Evolutionary conservation across 2,113 vertebrate species (phyloP).

Genomic region (Paradoxurus hermaphroditus): DNA sequence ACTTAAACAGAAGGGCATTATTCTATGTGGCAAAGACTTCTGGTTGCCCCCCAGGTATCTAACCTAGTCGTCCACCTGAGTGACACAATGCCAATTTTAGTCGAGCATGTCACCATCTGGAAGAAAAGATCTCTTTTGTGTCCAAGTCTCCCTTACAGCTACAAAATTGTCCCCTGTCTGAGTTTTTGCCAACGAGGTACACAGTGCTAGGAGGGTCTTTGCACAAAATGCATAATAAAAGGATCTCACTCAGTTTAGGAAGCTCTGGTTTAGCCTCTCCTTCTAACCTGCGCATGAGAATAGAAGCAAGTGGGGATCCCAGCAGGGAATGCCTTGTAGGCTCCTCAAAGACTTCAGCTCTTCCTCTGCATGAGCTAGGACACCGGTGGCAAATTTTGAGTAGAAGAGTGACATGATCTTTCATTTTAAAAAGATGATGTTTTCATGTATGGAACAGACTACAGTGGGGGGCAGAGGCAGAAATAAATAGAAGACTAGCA

Average conservation of each 20-base stretch:
- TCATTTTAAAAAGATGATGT: background rate
- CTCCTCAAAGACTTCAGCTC: background rate
- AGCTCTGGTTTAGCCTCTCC: background rate
- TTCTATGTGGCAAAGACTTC: background rate
- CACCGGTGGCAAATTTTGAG: background rate
- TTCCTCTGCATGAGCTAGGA: background rate
- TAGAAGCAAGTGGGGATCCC: background rate
- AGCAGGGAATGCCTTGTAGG: background rate
- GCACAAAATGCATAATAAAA: background rate
- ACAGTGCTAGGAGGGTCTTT: background rate
- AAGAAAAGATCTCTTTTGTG: background rate
- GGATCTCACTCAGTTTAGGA: background rate
- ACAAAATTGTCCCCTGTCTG: background rate
- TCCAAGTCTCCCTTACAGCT: background rate
- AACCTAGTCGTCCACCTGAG: background rate
- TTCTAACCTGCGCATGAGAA: background rate
- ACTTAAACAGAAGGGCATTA: background rate
- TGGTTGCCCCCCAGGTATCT: background rate
- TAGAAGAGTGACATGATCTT: background rate
- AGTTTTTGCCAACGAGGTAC: background rate
- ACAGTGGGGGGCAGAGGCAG: background rate
- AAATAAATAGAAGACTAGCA: background rate
- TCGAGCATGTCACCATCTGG: background rate
- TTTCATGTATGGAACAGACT: background rate
- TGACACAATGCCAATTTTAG: background rate